These are phyloP conservation scores for Cryptotis parvus DNA, from an alignment of 2,113 vertebrate genomes.

Conservation along the genomic window DNA sequence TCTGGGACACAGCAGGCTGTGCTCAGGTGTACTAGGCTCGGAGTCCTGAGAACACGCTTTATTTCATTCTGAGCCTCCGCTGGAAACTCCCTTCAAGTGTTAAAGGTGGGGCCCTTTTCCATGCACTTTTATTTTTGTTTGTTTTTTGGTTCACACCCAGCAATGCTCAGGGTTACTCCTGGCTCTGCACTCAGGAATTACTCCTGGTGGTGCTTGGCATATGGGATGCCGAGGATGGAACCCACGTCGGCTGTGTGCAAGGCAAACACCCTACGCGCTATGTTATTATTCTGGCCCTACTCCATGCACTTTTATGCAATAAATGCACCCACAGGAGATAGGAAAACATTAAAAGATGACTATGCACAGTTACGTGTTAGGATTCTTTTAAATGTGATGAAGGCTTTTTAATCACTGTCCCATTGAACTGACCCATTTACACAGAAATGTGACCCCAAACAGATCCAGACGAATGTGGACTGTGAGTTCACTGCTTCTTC, in stretches of 20 bases:
- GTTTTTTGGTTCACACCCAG: too few species aligned
- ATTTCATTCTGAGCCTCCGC: background rate
- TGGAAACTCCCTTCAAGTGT: background rate
- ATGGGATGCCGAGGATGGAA: too few species aligned
- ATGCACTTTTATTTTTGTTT: too few species aligned
- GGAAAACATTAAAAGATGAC: slow-evolving; percentile 36
- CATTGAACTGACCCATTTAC: background rate
- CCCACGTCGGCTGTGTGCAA: too few species aligned
- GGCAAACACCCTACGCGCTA: too few species aligned
- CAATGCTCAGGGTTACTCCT: too few species aligned
- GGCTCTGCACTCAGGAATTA: too few species aligned
- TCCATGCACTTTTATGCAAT: slow-evolving; percentile 31
- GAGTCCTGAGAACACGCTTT: background rate
- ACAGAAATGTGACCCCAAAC: background rate
- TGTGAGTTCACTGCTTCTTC: too few species aligned
- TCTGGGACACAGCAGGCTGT: too few species aligned
- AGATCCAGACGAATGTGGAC: slow-evolving; percentile 4
- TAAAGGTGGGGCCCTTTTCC: background rate
- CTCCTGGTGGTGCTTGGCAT: too few species aligned
- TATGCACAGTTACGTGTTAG: background rate
- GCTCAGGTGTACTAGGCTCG: background rate
- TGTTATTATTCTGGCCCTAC: background rate
- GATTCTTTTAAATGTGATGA: slow-evolving; percentile 5
- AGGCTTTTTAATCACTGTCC: background rate
- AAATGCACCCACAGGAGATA: background rate